phyloP scores from a whole-genome alignment of 2,113 vertebrate species.

The Eidolon helvum region DNA sequence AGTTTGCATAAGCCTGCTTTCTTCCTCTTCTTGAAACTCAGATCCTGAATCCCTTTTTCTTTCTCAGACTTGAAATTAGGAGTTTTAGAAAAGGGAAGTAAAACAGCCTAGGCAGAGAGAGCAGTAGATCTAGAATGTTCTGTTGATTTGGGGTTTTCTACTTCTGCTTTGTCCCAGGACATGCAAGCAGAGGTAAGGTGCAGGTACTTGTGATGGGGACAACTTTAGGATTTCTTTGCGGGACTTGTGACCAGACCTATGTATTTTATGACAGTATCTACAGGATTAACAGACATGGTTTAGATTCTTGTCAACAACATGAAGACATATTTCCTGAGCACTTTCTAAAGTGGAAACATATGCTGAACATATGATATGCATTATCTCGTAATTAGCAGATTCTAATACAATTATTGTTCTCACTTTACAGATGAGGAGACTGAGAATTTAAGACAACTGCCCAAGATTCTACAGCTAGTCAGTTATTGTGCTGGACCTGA shows the following conservation, averaged over 20 bases:
- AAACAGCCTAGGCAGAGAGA: not conserved
- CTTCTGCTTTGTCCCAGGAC: not conserved
- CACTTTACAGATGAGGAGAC: not conserved
- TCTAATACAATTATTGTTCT: not conserved
- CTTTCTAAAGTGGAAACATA: not conserved
- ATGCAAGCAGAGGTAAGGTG: not conserved
- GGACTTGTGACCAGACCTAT: not conserved
- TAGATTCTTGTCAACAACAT: not conserved
- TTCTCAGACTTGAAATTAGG: not conserved
- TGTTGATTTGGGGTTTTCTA: not conserved
- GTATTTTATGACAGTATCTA: not conserved
- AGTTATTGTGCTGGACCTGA: not conserved
- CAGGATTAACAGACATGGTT: not conserved
- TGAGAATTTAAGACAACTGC: not conserved
- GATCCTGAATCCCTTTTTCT: not conserved
- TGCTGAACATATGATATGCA: not conserved
- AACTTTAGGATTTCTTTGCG: not conserved
- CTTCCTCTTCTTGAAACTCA: not conserved
- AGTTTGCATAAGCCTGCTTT: not conserved
- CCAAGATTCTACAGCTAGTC: not conserved
- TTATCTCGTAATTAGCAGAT: not conserved
- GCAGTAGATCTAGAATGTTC: not conserved
- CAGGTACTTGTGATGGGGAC: not conserved
- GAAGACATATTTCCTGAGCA: not conserved
- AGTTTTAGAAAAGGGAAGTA: not conserved